Evolutionary conservation across 2,888 invertebrate species (phyloP).

Genomic region (Tuta absoluta): DNA sequence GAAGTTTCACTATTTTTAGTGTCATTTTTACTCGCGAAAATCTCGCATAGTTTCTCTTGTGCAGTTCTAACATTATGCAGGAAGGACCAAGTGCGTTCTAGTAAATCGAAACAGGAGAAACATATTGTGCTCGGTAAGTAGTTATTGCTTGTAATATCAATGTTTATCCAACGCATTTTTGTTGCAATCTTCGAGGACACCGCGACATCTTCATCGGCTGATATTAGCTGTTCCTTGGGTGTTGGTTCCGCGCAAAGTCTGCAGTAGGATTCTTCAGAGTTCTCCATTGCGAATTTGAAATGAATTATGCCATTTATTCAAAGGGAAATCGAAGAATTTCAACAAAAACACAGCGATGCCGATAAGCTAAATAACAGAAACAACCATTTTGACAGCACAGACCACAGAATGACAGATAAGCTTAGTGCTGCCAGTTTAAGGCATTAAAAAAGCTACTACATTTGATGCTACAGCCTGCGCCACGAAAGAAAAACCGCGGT

Average conservation of each 20-base stretch:
- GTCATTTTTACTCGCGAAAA: constrained; percentile 46
- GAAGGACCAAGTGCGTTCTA: constrained; percentile 71
- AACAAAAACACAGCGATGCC: constrained; percentile 29
- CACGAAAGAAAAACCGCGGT: too few relatives aligned
- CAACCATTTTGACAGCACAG: constrained; percentile 41
- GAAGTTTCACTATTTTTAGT: constrained; percentile 30
- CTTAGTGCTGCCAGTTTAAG: constrained; percentile 33
- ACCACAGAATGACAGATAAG: constrained; percentile 31
- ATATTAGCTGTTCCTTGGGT: constrained; percentile 57
- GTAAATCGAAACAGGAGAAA: constrained; percentile 68
- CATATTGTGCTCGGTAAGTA: constrained; percentile 67
- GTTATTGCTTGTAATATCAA: constrained; percentile 55
- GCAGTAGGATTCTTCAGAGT: constrained; percentile 60
- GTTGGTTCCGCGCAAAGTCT: constrained; percentile 73
- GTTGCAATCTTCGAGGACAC: constrained; percentile 59
- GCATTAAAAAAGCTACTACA: constrained; percentile 14
- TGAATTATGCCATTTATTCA: constrained; percentile 28
- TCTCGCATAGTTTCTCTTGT: constrained; percentile 57
- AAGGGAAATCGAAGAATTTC: constrained; percentile 26
- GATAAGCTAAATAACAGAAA: constrained; percentile 42
- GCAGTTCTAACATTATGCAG: constrained; percentile 64
- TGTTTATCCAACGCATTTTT: constrained; percentile 73
- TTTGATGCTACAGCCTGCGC: too few relatives aligned
- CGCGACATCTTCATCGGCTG: constrained; percentile 63
- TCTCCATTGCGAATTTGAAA: constrained; percentile 50